Evolutionary conservation across 2,113 vertebrate species (phyloP), one percentile per base, ranked within the genome.

Genomic region (Perca schrenkii): DNA sequence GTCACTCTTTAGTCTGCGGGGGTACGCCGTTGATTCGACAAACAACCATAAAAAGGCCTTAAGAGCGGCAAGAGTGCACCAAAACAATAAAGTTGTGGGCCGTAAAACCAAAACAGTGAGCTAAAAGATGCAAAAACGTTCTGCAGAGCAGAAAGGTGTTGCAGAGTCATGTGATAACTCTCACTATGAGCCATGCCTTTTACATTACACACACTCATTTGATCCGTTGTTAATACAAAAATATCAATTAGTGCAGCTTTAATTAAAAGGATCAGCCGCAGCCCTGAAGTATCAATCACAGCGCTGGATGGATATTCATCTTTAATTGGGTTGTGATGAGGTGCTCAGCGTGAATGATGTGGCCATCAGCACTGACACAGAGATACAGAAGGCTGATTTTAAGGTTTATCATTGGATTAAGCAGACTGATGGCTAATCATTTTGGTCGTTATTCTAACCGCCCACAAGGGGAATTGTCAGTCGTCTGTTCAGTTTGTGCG

Each of bases 281-380:
- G 64, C 19, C 72, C 60, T 63, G 58, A 52, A 15, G 49, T 28
- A 60, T 84, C 71, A 77, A 8, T 70, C 71, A 64, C 17, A 56
- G 60, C 49, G 15, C 54, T 57, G 77, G 47, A 40, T 66, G 69
- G 56, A 71, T 73, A 68, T 49, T 74, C 43, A 57, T 82, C 76
- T 82, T 77, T 89, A 79, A 80, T 70, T 68, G 54, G 58, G 57
- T 68, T 67, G 2, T 61, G 68, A 88, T 80, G 79, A 79, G 78
- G 28, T 66, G 4, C 68, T 80, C n/a, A 31, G 43, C n/a, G 8
- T 25, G 77, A 81, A 69, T 74, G 73, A 82, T 82, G 85, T 75
- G 70, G 19, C 77, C 74, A 12, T 49, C 7, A 16, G 89, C 58
- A 8, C 74, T 1, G 61, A 52, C 77, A 64, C 56, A 12, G 56